These are phyloP conservation scores for Anthoscopus minutus DNA, from an alignment of 2,113 vertebrate species.

Conservation along the genomic window DNA sequence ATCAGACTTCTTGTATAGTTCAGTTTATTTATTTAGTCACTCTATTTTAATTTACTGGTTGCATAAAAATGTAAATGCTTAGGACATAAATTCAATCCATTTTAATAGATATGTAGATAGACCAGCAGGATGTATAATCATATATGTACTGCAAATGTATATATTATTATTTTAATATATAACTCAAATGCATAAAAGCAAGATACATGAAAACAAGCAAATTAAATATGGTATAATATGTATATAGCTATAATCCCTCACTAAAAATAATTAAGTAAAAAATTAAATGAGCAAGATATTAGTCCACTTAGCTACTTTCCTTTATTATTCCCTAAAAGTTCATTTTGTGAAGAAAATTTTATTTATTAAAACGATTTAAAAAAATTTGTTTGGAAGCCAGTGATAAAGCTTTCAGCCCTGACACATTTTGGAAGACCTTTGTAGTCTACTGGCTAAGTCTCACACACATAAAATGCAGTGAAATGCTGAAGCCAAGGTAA, in stretches of 20 bases:
- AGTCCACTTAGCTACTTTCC: not conserved
- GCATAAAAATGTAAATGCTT: not conserved
- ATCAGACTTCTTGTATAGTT: not conserved
- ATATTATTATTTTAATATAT: not conserved
- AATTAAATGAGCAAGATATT: not conserved
- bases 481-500: not conserved
- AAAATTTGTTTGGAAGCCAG: not conserved
- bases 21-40: not conserved
- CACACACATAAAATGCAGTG: not conserved
- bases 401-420: not conserved
- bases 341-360: not conserved
- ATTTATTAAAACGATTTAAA: not conserved
- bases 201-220: not conserved
- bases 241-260: not conserved
- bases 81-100: not conserved
- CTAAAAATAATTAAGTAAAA: not conserved
- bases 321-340: not conserved
- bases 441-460: not conserved
- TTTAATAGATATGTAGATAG: not conserved
- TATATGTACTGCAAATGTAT: not conserved
- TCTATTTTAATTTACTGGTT: not conserved
- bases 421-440: not conserved
- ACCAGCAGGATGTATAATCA: not conserved
- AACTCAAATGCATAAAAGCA: not conserved
- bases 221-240: not conserved